Conservation (phyloP, 2,797 vertebrate species). For the Sitta carolinensis region DNA sequence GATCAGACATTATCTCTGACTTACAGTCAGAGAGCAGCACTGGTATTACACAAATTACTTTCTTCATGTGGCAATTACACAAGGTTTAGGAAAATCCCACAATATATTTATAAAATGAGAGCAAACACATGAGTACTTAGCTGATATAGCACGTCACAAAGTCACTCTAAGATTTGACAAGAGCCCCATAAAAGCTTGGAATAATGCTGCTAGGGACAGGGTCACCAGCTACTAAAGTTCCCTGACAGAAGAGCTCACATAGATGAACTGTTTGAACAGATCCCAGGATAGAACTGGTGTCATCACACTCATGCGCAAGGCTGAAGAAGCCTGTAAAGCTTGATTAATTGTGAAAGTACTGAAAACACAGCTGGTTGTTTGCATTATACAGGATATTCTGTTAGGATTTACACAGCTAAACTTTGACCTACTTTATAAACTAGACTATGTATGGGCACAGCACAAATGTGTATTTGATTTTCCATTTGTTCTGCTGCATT, state of each 20-base stretch:
- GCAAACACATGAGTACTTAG: background rate
- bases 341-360: background rate
- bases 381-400: background rate
- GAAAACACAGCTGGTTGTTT: background rate
- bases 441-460: background rate
- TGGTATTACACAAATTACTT: background rate
- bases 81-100: background rate
- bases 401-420: constrained; percentile 5
- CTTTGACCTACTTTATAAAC: constrained; percentile 6
- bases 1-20: background rate
- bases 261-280: background rate
- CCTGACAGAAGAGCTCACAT: background rate
- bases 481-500: background rate
- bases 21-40: background rate
- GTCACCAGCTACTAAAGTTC: background rate
- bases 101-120: background rate
- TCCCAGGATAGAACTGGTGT: background rate
- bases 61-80: background rate
- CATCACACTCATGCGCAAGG: background rate
- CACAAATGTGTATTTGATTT: background rate
- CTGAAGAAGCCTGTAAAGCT: background rate
- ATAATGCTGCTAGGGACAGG: background rate
- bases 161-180: background rate
- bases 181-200: background rate
- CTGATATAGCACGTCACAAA: background rate